Base-by-base conservation (phyloP, 2,113 vertebrate species). In the Colaptes auratus region DNA sequence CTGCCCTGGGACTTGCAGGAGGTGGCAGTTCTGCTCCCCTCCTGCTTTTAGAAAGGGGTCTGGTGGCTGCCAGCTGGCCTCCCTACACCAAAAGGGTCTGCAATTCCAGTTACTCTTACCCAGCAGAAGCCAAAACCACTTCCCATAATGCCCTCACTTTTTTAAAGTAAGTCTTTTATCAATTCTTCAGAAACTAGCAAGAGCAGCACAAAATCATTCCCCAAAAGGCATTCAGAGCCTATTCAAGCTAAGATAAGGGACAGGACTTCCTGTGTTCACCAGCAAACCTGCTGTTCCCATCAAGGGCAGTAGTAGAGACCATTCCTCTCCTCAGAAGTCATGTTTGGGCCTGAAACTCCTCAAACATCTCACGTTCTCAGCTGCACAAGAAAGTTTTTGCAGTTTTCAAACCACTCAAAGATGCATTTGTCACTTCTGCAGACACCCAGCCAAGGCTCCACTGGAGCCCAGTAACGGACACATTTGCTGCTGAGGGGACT, bases 371-470 rank as follows among this genome's bases (percentile, higher is more conserved):
- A 0, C 0, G 0, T 13, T 21, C 25, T 46, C 35, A 30, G 28
- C 42, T 74, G 65, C 18, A 5, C 6, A 4, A 71, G 13, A 20
- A 61, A 61, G 50, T 28, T 50, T 25, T 24, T 42, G 19, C 52
- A 16, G 44, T 46, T 53, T 91, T 82, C 82, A 67, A 91, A 36
- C 5, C 0, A 1, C 35, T 24, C n/a, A 12, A 48, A 59, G 58
- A 76, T 0, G 0, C 0, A 0, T 12, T 31, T 2, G 14, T 25
- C 55, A 14, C 11, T 2, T 0, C 3, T 11, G 48, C 5, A 36
- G 88, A 46, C 25, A 6, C 5, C 4, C n/a, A 67, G 35, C 20
- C 30, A n/a, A 48, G 2, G 15, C 30, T 70, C 9, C 10, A 0
- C 10, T 3, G 72, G 15, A 2, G 15, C 36, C 53, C 42, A 6